Conservation (phyloP, 2,888 invertebrate species). For the Folsomia manolachei region DNA sequence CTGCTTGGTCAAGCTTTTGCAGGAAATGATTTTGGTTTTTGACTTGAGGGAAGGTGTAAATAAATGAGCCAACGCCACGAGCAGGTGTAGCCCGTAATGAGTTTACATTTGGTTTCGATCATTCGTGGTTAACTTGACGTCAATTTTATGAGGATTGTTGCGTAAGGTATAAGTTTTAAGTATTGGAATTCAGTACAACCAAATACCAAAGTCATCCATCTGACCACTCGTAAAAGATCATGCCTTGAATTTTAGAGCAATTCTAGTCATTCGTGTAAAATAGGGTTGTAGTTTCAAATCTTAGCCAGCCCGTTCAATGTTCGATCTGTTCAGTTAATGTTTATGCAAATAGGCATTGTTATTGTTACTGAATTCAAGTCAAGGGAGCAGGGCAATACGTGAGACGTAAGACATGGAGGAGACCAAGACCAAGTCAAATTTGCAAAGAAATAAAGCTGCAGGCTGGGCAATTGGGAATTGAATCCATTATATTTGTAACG, state of each 20-base stretch:
- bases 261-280: not conserved
- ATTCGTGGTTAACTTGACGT: too few relatives aligned
- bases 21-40: slow-evolving; percentile 3
- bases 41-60: not conserved
- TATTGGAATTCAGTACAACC: not conserved
- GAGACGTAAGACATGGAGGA: not conserved
- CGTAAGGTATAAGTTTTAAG: slow-evolving; percentile 4
- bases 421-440: not conserved
- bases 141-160: not conserved
- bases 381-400: not conserved
- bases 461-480: slow-evolving; percentile 52
- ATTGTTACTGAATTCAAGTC: not conserved
- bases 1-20: not conserved
- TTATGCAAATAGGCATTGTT: not conserved
- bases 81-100: slow-evolving; percentile 7
- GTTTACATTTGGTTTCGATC: too few relatives aligned
- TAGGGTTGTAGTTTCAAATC: not conserved
- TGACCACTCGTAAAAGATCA: slow-evolving; percentile 7
- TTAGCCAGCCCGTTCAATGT: not conserved
- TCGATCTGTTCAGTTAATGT: not conserved
- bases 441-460: not conserved
- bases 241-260: not conserved
- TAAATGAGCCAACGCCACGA: not conserved
- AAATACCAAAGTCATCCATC: too few relatives aligned
- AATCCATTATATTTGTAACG: not conserved